Base-by-base conservation (phyloP, 2,888 invertebrate species). In the Cephonodes hylas region DNA sequence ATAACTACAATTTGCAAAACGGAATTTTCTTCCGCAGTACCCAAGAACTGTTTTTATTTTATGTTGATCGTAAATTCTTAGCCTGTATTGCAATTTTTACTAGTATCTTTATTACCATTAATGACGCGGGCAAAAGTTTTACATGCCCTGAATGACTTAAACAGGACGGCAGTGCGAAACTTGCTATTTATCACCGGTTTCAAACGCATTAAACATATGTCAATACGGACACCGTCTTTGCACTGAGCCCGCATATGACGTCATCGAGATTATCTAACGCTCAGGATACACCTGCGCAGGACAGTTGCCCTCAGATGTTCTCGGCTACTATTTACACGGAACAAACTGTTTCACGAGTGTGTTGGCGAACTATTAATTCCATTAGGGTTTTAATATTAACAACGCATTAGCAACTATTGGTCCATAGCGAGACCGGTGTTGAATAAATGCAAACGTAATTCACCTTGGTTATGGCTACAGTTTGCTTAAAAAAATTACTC, bases 181-280 rank as follows among this genome's bases (percentile, higher is more conserved):
- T n/a, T n/a, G n/a, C 4, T 27, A 58, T 23, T 25, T 27, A 15
- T 44, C 15, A 18, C 1, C 1, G 10, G 27, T 45, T 20, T n/a
- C 10, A 8, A 42, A 42, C 48, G 25, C 31, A 60, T 53, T 60
- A 42, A 6, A 23, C 42, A 59, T 34, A 18, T 53, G 38, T 38
- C 42, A 48, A 53, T 53, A 53, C 31, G n/a, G n/a, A 20, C 3
- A 38, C 6, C 48, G 44, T 61, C 69, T 71, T 70, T 73, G 71
- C 66, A 66, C 58, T 46, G 59, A 18, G 61, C 73, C 73, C 73
- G 73, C 70, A 73, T 73, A 61, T 64, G 63, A 53, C 42, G 61
- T 46, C 57, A 48, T 42, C 64, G 31, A 61, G 61, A 57, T 64
- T 63, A 71, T 70, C 67, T 64, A 70, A 62, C 66, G 65, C 66